Evolutionary conservation across 2,888 invertebrate species (phyloP), one percentile per base, ranked within the genome.

Genomic region (Blastobasis adustella): DNA sequence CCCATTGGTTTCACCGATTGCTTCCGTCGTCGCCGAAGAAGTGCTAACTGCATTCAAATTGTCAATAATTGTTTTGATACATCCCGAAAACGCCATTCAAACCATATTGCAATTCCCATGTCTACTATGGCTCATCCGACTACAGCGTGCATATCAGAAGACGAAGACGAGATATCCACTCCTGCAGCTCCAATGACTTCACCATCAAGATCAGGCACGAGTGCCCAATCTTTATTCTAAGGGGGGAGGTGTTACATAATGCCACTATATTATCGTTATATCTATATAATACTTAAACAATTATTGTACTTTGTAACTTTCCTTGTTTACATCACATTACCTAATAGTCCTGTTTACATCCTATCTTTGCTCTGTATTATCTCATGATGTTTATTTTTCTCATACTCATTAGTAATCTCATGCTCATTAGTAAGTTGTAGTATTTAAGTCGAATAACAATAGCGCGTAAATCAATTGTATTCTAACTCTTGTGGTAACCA

Each of bases 41-140:
- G 37, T 7, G 37, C 10, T 37, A 10, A 47, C 38, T 54, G 49
- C 10, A 54, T 58, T 6, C 54, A 58, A 46, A 58, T 58, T 10
- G 58, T 58, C 45, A 60, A 57, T 10, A 60, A 60, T 49, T 58
- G 54, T 37, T 57, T 60, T 41, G 57, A 50, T 9, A 48, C 43
- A 7, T 55, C 57, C 5, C 36, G 8, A 5, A 44, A 45, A 37
- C 10, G 48, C 9, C 37, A 37, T 39, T 7, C 10, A 7, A 37
- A 10, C 10, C 47, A 47, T 41, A 5, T 9, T 37, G 40, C 40
- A 6, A 45, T 48, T 10, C 51, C 48, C 6, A 45, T 48, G 45
- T 23, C 40, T 8, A 39, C 44, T 6, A 23, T 42, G 10, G 10
- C 46, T 23, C 10, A 9, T 9, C 4, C 51, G 39, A 42, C 42